Base-by-base conservation (phyloP, 2,797 vertebrate genomes). In the Parotocinclus haroldoi region DNA sequence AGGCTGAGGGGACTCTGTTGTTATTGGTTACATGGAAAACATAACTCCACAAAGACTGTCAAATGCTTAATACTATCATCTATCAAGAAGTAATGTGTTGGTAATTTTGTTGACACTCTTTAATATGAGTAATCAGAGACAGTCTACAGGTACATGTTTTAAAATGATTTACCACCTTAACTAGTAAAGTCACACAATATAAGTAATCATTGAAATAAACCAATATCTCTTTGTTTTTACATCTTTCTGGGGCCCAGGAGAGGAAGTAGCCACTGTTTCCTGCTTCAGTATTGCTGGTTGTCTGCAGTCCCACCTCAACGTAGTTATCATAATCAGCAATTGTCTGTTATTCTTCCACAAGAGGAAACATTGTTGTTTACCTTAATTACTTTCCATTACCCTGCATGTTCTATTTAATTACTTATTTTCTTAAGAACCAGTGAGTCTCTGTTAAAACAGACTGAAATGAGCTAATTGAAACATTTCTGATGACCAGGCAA, bases 181-280 rank as follows among this genome's bases (percentile, higher is more conserved):
- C 27, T 27, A 27, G 5, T 27, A 27, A 27, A 27, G 27, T 5
- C 27, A 27, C 27, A 27, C 5, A 5, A 27, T 27, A 27, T 27
- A 42, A 60, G 12, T 45, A 7, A 46, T 73, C 63, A 74, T 75
- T 64, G 57, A 56, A 68, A 46, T 62, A 57, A 37, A 65, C 53
- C 27, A 27, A 27, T 27, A 27, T 27, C 64, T 72, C 63, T 73
- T 77, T 76, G 52, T 79, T 78, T 79, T 74, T 56, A 37, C 53
- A 63, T 51, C 40, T 51, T 71, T 72, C 40, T 68, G 54, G 49
- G 51, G 56, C 77, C 83, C 78, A 77, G 74, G 62, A 65, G 81
- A 88, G 88, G 85, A 90, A 88, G 79, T 81, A 81, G 82, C 75
- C 78, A 83, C 46, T 60, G 82, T 79, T 90, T 90, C 85, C 87